A percentile compares a stretch with the other conserved stretches of the same genome.
phyloP scores from a whole-genome alignment of 2,888 invertebrate species.

The Stenodema calcarata region DNA sequence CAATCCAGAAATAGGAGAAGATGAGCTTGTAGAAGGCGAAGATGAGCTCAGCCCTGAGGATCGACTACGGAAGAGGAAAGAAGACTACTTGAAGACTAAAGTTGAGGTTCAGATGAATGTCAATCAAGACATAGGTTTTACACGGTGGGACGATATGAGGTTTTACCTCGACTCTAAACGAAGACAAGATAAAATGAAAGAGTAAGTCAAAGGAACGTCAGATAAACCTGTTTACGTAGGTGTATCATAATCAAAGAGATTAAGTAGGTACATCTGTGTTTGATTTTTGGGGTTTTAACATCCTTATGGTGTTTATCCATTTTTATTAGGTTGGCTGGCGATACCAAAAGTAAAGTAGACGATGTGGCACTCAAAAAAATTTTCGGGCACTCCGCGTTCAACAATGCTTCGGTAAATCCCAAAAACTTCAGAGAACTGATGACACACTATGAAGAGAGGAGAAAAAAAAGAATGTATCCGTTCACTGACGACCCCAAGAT shows the following conservation, averaged over 20 bases:
- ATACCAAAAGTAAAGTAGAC: neutral
- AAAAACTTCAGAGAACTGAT: slow-evolving; percentile 20
- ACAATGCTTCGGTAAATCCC: slow-evolving; percentile 23
- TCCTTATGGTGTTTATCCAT: no score
- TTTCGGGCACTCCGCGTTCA: slow-evolving; percentile 5
- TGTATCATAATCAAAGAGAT: no score
- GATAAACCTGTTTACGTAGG: no score
- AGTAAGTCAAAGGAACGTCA: neutral
- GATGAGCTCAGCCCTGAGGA: neutral
- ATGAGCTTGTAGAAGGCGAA: neutral
- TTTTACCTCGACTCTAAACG: neutral
- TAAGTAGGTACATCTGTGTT: no score
- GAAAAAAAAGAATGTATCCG: neutral
- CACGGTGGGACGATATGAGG: neutral
- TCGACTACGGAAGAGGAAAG: neutral
- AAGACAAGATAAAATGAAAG: neutral
- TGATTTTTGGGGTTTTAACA: no score
- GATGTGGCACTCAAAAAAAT: neutral
- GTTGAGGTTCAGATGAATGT: neutral
- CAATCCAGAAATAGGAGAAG: no score
- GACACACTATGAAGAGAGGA: neutral
- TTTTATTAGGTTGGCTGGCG: neutral
- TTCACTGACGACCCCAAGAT: neutral
- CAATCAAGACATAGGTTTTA: neutral
- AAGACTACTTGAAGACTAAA: neutral